Evolutionary conservation across 2,797 vertebrate genomes (phyloP), one percentile per base, ranked within the genome.

Genomic region (Sebastes diploproa): DNA sequence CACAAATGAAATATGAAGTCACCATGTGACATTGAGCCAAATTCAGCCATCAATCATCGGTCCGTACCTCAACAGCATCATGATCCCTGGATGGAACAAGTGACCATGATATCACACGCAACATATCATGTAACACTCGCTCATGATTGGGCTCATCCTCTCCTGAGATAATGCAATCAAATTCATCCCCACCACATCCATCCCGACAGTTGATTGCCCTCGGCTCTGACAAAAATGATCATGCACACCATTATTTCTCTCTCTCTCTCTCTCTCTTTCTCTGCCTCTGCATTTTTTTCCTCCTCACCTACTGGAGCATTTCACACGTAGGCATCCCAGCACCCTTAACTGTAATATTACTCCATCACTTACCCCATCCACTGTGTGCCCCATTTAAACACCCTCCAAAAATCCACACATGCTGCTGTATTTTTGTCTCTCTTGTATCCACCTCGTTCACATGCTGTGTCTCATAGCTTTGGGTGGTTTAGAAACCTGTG

Each of bases 171-270:
- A 78, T 79, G 50, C 78, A 80, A 71, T 84, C 69, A 79, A 70
- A 78, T 25, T 82, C 74, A 81, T 52, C 58, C 62, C 67, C 59
- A 75, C 75, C 67, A 67, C 55, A 81, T 72, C 59, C 90, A 77
- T 61, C 63, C 64, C 60, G 66, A 82, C 79, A 66, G 55, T 52
- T 82, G 78, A 82, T 81, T 71, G 61, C 30, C 68, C 76, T 86
- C 65, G 50, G 81, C 88, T 84, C 61, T 82, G 89, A 83, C 91
- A 87, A 74, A 88, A 82, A 88, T 82, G 70, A 92, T 88, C 86
- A 89, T 83, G 73, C 91, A 85, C 89, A 92, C 88, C 89, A 91
- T 91, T 89, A 92, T 87, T 67, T 87, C 34, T 60, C 69, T 54
- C 46, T 22, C 78, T 29, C 27, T 6, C 32, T 34, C 29, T 7